A percentile compares a stretch with the other conserved stretches of the same genome.
These are phyloP conservation scores for Peromyscus attwateri DNA, from an alignment of 2,797 vertebrate species.

Conservation along the genomic window DNA sequence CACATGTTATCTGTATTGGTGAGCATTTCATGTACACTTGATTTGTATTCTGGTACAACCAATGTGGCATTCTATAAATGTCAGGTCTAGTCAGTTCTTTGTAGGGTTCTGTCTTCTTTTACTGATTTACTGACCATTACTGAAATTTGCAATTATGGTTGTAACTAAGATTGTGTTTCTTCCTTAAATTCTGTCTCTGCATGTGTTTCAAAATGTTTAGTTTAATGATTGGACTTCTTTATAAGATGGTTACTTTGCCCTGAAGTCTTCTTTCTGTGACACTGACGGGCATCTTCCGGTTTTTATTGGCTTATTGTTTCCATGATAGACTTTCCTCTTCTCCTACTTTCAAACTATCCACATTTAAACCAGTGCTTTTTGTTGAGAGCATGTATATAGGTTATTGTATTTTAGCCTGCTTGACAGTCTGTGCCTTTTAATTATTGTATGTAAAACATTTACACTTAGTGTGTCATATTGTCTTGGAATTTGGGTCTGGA, in stretches of 20 bases:
- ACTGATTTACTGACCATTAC: background rate
- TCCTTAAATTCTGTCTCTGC: slow-evolving; percentile 6
- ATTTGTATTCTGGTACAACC: background rate
- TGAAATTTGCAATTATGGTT: background rate
- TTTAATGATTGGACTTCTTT: slow-evolving; percentile 28
- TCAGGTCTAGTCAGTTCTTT: background rate
- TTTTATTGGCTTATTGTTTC: slow-evolving; percentile 17
- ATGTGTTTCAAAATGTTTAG: background rate
- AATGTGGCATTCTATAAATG: background rate
- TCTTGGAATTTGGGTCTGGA: background rate
- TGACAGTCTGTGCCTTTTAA: slow-evolving; percentile 40
- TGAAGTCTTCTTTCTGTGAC: background rate
- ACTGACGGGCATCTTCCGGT: background rate
- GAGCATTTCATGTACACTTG: background rate
- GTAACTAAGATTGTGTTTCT: background rate
- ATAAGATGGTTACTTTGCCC: background rate
- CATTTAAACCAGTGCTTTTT: slow-evolving; percentile 28
- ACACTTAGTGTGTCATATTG: background rate
- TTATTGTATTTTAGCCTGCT: background rate
- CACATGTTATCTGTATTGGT: background rate
- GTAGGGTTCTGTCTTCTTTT: background rate
- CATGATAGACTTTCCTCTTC: background rate
- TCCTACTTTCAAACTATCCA: slow-evolving; percentile 23
- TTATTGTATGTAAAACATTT: slow-evolving; percentile 1
- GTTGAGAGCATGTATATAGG: background rate